Conservation (phyloP, 2,113 vertebrate genomes). For the Carlito syrichta region DNA sequence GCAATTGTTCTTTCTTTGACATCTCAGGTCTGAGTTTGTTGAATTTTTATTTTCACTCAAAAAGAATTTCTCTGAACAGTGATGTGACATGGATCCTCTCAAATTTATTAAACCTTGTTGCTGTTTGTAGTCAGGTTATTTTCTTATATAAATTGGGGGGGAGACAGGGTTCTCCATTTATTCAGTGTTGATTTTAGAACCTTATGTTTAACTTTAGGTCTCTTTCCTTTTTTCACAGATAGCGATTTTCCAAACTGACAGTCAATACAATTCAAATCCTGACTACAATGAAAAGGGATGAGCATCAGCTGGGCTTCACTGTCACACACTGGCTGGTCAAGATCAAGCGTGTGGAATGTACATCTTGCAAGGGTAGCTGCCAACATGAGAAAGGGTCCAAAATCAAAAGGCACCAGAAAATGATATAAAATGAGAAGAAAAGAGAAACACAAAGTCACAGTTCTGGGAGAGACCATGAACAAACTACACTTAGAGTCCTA, state of each 20-base stretch:
- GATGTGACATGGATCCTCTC: neutral
- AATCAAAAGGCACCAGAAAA: neutral
- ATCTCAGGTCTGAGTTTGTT: neutral
- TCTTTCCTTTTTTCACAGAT: neutral
- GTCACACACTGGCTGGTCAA: neutral
- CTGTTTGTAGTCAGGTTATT: neutral
- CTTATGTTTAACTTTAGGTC: neutral
- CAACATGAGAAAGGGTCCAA: neutral
- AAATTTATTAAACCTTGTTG: neutral
- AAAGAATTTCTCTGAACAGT: neutral
- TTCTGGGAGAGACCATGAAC: neutral
- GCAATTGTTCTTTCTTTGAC: neutral
- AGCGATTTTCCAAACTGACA: neutral
- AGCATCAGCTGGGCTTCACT: neutral
- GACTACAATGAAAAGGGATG: neutral
- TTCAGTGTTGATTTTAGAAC: neutral
- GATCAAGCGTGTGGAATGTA: neutral
- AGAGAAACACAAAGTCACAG: neutral
- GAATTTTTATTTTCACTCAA: slow-evolving; percentile 32
- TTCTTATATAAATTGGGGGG: neutral
- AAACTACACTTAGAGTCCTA: neutral
- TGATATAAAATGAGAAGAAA: neutral
- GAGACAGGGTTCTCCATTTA: neutral
- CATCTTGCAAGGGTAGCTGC: neutral
- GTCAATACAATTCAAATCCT: neutral